Conservation (phyloP, 1,140 invertebrate genomes). For the Drosophila pruinosa region DNA sequence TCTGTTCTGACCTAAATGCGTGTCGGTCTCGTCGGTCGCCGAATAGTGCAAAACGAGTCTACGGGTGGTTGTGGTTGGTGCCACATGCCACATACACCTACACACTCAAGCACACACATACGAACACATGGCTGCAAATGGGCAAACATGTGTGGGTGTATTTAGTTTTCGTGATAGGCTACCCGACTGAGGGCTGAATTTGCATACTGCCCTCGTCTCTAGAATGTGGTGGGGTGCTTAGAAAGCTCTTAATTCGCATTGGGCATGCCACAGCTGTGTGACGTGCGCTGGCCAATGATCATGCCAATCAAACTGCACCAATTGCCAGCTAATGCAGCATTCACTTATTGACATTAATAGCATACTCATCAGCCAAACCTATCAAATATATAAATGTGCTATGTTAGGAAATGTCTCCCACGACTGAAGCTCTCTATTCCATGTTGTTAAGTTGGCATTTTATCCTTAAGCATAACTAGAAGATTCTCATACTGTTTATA, state of each 20-base stretch:
- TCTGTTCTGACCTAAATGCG: slow-evolving; percentile 66
- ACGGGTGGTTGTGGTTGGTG: slow-evolving; percentile 28
- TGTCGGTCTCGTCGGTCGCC: slow-evolving; percentile 53
- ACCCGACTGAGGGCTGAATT: slow-evolving; percentile 53
- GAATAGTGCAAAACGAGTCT: slow-evolving; percentile 68
- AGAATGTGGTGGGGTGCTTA: slow-evolving; percentile 43
- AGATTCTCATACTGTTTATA: too few relatives aligned
- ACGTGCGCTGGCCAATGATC: not conserved
- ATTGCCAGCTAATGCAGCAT: too few relatives aligned
- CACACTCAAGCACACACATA: not conserved
- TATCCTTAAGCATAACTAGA: too few relatives aligned
- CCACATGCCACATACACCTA: slow-evolving; percentile 18
- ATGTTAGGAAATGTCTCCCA: too few relatives aligned
- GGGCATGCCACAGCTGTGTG: not conserved
- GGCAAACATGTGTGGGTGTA: slow-evolving; percentile 41
- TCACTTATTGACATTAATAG: too few relatives aligned
- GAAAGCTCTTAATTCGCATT: slow-evolving; percentile 41
- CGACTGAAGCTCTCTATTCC: too few relatives aligned
- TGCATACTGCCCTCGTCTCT: slow-evolving; percentile 46
- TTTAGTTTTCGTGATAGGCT: slow-evolving; percentile 72
- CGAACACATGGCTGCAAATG: not conserved
- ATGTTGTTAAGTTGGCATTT: too few relatives aligned
- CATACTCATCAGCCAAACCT: too few relatives aligned
- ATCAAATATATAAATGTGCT: too few relatives aligned
- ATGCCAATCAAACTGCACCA: not conserved